Base-by-base conservation (phyloP, 2,113 vertebrate species). In the Cinclus cinclus region DNA sequence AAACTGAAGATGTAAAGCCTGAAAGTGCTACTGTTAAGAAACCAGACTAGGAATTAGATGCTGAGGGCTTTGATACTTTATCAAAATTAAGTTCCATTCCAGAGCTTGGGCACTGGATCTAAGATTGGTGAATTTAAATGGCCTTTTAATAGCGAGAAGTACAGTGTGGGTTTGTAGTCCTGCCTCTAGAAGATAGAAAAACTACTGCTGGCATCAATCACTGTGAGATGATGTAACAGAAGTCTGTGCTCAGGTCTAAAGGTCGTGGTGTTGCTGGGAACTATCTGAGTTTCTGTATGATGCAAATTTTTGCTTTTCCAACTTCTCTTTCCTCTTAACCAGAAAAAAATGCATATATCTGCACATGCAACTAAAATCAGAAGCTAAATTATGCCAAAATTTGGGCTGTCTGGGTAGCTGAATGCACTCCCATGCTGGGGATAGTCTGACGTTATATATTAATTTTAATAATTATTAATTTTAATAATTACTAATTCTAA, bases 391-490 rank as follows among this genome's bases (percentile, higher is more conserved):
- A 37, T 3, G 42, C 9, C 55, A 24, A 56, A 50, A 24, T 42
- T 19, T 23, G 59, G 27, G 20, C 55, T 49, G 9, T 22, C 30
- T 11, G 20, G 21, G 39, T 9, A 28, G 44, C 31, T 53, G 56
- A 41, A 68, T 53, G 50, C 41, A 23, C 25, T 58, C n/a, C 22
- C 13, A 4, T 14, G 23, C 30, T 8, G 65, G 3, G 5, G 11
- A 2, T 15, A 20, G 7, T 10, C 18, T 22, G 41, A 33, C 0
- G 0, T 14, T 44, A 30, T 9, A 1, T 25, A 46, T 25, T 41
- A 37, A 37, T 37, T 37, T 37, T 37, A 37, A 37, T 37, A 37
- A 37, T 37, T 37, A 37, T 37, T 37, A 37, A 37, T 37, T 37
- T 37, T 37, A 37, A 37, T 37, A 37, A 37, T 37, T 37, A 37